Percentiles rank a stretch among this genome's conserved stretches.
Conservation (phyloP, 2,113 vertebrate genomes). For the Parotia lawesii region DNA sequence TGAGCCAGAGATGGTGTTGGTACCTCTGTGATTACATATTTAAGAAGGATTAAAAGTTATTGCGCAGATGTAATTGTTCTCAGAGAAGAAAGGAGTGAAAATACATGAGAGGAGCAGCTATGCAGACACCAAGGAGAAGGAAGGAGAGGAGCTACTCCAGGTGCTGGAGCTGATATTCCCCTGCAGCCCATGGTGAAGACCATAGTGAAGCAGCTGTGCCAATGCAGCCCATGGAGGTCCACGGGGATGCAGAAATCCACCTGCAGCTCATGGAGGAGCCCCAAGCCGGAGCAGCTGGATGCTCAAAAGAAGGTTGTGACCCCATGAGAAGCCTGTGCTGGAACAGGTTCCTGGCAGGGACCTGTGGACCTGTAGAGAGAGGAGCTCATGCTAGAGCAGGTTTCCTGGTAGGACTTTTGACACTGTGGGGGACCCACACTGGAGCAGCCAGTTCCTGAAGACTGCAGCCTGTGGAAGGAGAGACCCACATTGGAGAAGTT, state of each 20-base stretch:
- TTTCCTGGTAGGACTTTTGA: neutral
- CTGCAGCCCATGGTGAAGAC: neutral
- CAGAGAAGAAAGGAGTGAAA: neutral
- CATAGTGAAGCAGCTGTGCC: neutral
- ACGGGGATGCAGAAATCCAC: neutral
- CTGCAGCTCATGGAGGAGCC: neutral
- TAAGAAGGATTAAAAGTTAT: neutral
- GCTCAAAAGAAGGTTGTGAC: neutral
- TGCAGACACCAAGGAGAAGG: neutral
- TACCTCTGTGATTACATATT: neutral
- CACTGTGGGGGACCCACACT: neutral
- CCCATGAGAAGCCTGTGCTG: neutral
- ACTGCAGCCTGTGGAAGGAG: neutral
- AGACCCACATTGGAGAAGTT: neutral
- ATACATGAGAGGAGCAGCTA: neutral
- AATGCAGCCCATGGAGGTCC: neutral
- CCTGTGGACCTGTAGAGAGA: neutral
- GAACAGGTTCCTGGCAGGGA: neutral
- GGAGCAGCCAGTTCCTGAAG: neutral
- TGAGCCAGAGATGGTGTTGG: neutral
- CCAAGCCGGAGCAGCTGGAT: neutral
- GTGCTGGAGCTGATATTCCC: neutral
- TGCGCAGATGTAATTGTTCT: neutral
- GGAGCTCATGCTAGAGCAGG: neutral
- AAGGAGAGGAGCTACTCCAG: neutral